Percentiles rank a stretch among this genome's conserved stretches.
Evolutionary conservation across 2,113 vertebrate genomes (phyloP).

Genomic region (Austrofundulus limnaeus): DNA sequence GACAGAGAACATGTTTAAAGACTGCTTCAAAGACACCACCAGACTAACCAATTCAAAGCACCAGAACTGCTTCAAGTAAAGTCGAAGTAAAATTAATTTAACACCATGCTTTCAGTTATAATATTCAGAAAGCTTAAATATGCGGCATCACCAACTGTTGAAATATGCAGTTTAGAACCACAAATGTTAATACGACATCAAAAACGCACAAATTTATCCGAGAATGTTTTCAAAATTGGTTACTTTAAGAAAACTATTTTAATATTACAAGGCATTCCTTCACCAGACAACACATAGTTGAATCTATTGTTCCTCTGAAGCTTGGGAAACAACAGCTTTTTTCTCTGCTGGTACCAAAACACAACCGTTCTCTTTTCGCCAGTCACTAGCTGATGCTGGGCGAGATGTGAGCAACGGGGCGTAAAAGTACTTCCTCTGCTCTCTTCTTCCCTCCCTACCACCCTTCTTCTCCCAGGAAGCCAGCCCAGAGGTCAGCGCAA

Average conservation of each 20-base stretch:
- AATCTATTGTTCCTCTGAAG: conserved; percentile 44
- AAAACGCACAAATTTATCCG: not conserved
- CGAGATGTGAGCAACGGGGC: conserved; percentile 64
- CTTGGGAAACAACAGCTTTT: conserved; percentile 41
- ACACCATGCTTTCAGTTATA: not conserved
- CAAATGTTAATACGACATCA: not conserved
- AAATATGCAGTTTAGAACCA: not conserved
- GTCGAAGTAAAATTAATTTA: not conserved
- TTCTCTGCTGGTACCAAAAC: conserved; percentile 34
- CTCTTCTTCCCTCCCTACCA: conserved; percentile 35
- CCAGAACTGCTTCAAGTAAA: too few relatives aligned
- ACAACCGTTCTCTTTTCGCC: conserved; percentile 37
- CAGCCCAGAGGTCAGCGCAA: conserved; percentile 74
- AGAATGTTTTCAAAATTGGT: not conserved
- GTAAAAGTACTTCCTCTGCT: conserved; percentile 64
- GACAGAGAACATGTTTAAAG: not conserved
- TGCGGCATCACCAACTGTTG: conserved; percentile 1
- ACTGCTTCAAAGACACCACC: not conserved
- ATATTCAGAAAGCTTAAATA: not conserved
- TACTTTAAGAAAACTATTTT: not conserved
- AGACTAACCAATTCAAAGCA: not conserved
- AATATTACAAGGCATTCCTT: not conserved
- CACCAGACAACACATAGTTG: not conserved
- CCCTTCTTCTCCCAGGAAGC: conserved; percentile 60
- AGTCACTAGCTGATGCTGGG: conserved; percentile 44